Percentiles rank a stretch among this genome's conserved stretches.
phyloP scores from a whole-genome alignment of 2,113 vertebrate species.

The Oryzias melastigma region DNA sequence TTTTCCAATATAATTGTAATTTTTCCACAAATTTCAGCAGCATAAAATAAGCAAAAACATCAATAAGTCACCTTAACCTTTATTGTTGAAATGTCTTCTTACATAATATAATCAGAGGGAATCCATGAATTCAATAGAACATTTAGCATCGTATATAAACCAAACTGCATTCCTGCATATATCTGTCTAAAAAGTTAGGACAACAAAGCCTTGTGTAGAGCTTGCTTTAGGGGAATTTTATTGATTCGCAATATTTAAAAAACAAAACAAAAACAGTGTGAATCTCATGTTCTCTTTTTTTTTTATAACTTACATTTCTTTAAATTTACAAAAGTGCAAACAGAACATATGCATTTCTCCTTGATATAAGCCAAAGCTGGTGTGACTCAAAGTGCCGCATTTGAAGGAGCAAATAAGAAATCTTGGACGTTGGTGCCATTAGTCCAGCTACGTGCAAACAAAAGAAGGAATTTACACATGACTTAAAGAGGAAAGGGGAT shows the following conservation, averaged over 20 bases:
- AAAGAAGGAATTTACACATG: constrained; percentile 79
- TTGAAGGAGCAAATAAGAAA: constrained; percentile 6
- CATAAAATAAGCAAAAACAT: constrained; percentile 10
- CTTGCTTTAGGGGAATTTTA: constrained; percentile 24
- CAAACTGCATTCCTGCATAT: constrained; percentile 38
- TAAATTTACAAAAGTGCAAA: constrained; percentile 77
- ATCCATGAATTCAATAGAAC: constrained; percentile 54
- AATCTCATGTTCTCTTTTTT: constrained; percentile 49
- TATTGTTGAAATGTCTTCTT: constrained; percentile 73
- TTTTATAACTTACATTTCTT: constrained; percentile 65
- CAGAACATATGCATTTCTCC: constrained; percentile 48
- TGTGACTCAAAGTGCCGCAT: constrained; percentile 27
- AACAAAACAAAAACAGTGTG: constrained; percentile 57
- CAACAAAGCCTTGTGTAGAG: constrained; percentile 41
- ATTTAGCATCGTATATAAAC: constrained; percentile 38
- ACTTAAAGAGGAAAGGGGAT: constrained; percentile 77
- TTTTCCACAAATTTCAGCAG: neutral
- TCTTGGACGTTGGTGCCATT: constrained; percentile 46
- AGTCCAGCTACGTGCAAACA: constrained; percentile 64
- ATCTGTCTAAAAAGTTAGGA: constrained; percentile 21
- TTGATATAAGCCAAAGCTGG: constrained; percentile 34
- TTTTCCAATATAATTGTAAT: neutral
- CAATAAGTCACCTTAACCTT: constrained; percentile 70
- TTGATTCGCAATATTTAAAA: constrained; percentile 31
- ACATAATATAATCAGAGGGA: constrained; percentile 69